Conservation (phyloP, 1,140 invertebrate genomes). For the Ganaspis sp. region DNA sequence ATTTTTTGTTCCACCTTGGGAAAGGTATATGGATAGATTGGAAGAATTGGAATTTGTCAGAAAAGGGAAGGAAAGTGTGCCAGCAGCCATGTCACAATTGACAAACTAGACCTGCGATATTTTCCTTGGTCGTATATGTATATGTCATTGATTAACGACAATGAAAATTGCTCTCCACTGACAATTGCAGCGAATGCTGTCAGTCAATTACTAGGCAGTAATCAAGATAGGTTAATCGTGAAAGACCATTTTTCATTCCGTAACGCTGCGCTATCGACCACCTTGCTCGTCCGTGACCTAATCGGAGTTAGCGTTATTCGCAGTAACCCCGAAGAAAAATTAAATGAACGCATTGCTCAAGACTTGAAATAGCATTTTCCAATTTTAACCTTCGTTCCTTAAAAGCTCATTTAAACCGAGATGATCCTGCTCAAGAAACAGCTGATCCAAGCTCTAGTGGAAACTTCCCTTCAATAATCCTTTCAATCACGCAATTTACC, state of each 20-base stretch:
- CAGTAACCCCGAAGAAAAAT: slow-evolving; percentile 25
- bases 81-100: slow-evolving; percentile 2
- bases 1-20: neutral
- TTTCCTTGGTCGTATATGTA: neutral
- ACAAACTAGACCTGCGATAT: slow-evolving; percentile 15
- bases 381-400: neutral
- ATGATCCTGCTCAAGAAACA: neutral
- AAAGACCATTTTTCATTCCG: slow-evolving; percentile 25
- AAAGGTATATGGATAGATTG: neutral
- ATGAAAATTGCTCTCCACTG: slow-evolving; percentile 25
- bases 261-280: slow-evolving; percentile 14
- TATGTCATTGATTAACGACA: slow-evolving; percentile 18
- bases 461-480: too few species aligned
- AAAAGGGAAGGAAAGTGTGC: slow-evolving; percentile 2
- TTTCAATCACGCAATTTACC: too few species aligned
- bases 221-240: slow-evolving; percentile 30
- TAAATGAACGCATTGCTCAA: slow-evolving; percentile 7
- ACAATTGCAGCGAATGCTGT: slow-evolving; percentile 22
- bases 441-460: neutral
- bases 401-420: neutral
- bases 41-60: slow-evolving; percentile 24
- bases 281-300: slow-evolving; percentile 24
- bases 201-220: slow-evolving; percentile 27
- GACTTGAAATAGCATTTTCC: neutral
- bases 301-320: slow-evolving; percentile 27